Conservation (phyloP, 2,888 invertebrate genomes). For the Limnephilus lunatus region DNA sequence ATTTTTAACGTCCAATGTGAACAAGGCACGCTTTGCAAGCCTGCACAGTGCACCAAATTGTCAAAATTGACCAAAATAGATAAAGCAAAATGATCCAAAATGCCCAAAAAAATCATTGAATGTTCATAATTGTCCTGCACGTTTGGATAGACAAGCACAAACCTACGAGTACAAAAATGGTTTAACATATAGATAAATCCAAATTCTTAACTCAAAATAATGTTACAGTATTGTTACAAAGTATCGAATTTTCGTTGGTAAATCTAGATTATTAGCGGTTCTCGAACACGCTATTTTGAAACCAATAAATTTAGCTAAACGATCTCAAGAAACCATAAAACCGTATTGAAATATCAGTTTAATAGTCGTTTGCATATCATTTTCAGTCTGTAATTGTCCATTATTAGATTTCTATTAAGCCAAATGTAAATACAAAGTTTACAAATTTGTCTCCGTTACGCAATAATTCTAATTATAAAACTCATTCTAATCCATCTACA, state of each 20-base stretch:
- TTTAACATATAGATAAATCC: neutral
- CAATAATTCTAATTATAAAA: neutral
- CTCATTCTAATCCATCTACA: no score
- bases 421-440: neutral
- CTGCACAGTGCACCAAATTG: neutral
- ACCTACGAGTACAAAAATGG: neutral
- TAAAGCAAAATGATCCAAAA: neutral
- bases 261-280: neutral
- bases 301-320: neutral
- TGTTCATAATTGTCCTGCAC: neutral
- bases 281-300: neutral
- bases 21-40: neutral
- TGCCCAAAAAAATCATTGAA: neutral
- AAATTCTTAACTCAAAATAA: neutral
- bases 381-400: neutral
- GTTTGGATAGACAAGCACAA: neutral
- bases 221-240: neutral
- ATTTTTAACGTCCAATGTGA: neutral
- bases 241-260: neutral
- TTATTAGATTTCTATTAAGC: neutral
- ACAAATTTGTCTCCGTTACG: neutral
- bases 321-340: conserved; percentile 2
- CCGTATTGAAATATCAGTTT: neutral
- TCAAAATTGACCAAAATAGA: neutral
- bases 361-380: neutral